Conservation (phyloP, 2,888 invertebrate genomes). For the Atrina japonica region DNA sequence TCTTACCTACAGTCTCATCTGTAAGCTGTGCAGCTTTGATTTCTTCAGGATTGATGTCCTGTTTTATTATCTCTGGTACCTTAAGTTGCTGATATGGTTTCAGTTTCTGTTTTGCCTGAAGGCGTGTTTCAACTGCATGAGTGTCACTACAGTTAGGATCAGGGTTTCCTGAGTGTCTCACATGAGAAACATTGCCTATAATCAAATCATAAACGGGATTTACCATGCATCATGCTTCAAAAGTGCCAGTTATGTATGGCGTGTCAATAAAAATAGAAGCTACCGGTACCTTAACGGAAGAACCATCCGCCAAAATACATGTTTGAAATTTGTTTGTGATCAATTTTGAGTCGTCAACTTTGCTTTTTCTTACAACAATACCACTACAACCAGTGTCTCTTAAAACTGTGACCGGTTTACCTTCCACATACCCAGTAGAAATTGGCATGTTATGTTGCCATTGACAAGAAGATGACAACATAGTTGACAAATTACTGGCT, state of each 20-base stretch:
- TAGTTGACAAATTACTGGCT: neutral
- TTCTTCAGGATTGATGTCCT: neutral
- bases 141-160: neutral
- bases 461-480: neutral
- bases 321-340: no score
- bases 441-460: neutral
- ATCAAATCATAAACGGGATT: conserved; percentile 41
- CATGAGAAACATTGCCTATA: conserved; percentile 30
- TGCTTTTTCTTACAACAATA: conserved; percentile 32
- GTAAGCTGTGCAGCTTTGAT: conserved; percentile 1
- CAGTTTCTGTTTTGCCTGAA: conserved; percentile 9
- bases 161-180: conserved; percentile 12
- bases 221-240: conserved; percentile 34
- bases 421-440: conserved; percentile 6
- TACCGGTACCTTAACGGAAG: conserved; percentile 24
- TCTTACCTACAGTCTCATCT: neutral
- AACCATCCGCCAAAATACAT: no score
- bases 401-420: conserved; percentile 25
- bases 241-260: no score
- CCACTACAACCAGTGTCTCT: conserved; percentile 40
- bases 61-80: conserved; percentile 8
- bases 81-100: conserved; percentile 13
- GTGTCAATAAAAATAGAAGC: conserved; percentile 32
- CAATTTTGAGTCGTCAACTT: no score
- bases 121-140: conserved; percentile 16